Conservation (phyloP, 1,140 invertebrate species). For the Papilio helenus region DNA sequence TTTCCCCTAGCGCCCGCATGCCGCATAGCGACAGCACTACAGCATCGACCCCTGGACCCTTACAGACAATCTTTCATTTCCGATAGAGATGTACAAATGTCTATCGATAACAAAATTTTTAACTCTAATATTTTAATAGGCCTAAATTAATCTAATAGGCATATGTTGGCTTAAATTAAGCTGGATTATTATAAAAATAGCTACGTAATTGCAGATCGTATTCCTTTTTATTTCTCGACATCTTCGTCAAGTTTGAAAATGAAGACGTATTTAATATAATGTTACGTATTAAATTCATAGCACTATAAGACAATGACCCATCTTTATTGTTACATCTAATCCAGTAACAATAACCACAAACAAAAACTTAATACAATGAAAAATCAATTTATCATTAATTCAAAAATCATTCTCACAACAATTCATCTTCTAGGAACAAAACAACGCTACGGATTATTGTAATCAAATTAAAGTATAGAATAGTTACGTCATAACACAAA, state of each 20-base stretch:
- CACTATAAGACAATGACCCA: not conserved
- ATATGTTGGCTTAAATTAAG: no score
- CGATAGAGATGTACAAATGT: slow-evolving; percentile 47
- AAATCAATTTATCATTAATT: not conserved
- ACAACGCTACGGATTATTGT: not conserved
- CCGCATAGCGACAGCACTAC: slow-evolving; percentile 17
- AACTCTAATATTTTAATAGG: no score
- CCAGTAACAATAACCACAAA: not conserved
- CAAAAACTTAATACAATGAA: not conserved
- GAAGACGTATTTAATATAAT: no score
- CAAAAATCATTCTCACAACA: not conserved
- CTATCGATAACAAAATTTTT: slow-evolving; percentile 10
- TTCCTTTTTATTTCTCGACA: no score
- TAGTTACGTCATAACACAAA: slow-evolving; percentile 15
- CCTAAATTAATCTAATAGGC: no score
- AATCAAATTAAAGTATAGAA: not conserved
- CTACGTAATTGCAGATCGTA: not conserved
- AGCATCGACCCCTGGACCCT: slow-evolving; percentile 47
- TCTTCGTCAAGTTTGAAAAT: no score
- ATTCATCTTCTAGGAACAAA: not conserved
- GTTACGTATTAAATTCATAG: no score
- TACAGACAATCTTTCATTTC: slow-evolving; percentile 54
- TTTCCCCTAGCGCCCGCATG: slow-evolving; percentile 11
- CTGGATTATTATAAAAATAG: not conserved
- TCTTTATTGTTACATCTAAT: not conserved